Evolutionary conservation across 2,797 vertebrate species (phyloP).

Genomic region (Tympanoctomys barrerae): DNA sequence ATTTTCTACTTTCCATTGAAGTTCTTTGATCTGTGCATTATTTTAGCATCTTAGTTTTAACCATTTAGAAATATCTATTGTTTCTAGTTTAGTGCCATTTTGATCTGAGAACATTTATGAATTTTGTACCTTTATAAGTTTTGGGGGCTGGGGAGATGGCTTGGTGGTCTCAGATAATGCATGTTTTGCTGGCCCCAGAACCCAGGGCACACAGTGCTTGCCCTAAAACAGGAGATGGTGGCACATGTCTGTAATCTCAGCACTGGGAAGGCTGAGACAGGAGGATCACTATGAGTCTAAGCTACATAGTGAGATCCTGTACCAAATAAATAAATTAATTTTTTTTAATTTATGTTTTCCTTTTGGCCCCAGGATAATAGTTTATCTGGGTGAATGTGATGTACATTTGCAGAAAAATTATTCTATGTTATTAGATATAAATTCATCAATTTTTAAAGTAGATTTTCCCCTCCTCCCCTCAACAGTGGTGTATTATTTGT

Average conservation of each 20-base stretch:
- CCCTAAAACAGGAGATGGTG: too few relatives aligned
- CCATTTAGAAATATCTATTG: conserved; percentile 36
- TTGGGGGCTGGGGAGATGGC: too few relatives aligned
- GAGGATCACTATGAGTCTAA: too few relatives aligned
- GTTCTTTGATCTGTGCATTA: conserved; percentile 43
- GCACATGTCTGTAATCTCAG: too few relatives aligned
- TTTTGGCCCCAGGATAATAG: background rate
- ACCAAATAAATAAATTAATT: too few relatives aligned
- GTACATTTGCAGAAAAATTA: conserved; percentile 1
- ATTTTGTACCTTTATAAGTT: conserved; percentile 28
- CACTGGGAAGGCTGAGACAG: too few relatives aligned
- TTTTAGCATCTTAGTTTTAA: conserved; percentile 43
- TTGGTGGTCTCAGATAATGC: too few relatives aligned
- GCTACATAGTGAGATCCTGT: too few relatives aligned
- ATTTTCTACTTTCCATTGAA: conserved; percentile 43
- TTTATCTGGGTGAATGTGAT: background rate
- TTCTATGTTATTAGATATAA: background rate
- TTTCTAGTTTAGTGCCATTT: conserved; percentile 56
- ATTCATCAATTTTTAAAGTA: conserved; percentile 44
- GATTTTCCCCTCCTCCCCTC: background rate
- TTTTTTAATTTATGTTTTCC: background rate
- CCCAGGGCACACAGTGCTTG: too few relatives aligned
- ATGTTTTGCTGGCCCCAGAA: too few relatives aligned
- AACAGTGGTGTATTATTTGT: conserved; percentile 95
- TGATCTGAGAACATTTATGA: conserved; percentile 22